Conservation (phyloP, 2,113 vertebrate genomes). For the Dasyurus viverrinus region DNA sequence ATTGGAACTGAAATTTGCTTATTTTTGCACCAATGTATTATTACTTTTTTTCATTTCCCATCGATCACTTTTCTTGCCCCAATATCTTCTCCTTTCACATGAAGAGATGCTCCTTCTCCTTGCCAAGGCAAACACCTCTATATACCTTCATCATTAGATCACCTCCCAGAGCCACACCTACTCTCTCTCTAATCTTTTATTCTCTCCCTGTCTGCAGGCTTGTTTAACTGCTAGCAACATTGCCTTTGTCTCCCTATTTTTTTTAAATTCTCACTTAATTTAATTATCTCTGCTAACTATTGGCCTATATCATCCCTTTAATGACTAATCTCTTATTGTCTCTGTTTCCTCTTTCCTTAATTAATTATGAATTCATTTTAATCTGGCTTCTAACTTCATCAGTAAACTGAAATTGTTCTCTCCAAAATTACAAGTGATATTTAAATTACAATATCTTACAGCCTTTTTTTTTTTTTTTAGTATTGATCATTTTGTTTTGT, state of each 20-base stretch:
- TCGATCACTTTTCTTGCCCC: not conserved
- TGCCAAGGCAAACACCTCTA: not conserved
- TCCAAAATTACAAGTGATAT: not conserved
- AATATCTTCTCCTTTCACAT: not conserved
- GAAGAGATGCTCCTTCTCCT: not conserved
- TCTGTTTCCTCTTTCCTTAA: not conserved
- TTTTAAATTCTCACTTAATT: not conserved
- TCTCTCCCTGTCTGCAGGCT: not conserved
- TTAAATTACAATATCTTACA: not conserved
- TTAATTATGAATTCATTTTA: not conserved
- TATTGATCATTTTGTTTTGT: not conserved
- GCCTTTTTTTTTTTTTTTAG: not conserved
- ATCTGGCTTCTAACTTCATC: not conserved
- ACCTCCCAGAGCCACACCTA: not conserved
- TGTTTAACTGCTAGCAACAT: not conserved
- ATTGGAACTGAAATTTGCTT: not conserved
- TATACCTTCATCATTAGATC: not conserved
- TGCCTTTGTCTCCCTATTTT: not conserved
- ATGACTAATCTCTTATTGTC: not conserved
- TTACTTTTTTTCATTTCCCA: not conserved
- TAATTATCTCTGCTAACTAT: not conserved
- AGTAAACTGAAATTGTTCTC: not conserved
- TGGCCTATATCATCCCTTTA: not conserved
- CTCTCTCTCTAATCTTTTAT: not conserved
- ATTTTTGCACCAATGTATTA: not conserved